Base-by-base conservation (phyloP, 2,888 invertebrate species). In the Harpalus rubripes region DNA sequence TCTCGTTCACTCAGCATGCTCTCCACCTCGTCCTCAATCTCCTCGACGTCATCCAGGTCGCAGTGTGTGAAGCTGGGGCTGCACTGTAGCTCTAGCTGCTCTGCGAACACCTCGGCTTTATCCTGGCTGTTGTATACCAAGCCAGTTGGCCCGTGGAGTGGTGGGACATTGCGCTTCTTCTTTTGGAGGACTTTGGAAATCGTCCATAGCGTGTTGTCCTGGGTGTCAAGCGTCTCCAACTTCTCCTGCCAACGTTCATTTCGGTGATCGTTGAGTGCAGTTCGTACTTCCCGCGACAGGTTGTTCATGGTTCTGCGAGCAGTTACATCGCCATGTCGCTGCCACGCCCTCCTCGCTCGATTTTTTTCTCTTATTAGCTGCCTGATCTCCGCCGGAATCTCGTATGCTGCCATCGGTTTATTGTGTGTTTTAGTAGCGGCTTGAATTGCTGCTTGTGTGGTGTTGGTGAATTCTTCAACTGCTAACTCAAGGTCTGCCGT, bases 321-420 rank as follows among this genome's bases (percentile, higher is more conserved):
- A 15, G 8, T 7, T 5, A 72, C 41, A 41, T 72, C 72, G 7
- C 16, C 44, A 10, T 72, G 44, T 6, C 68, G 12, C 39, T 68
- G 68, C 68, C 68, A 68, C 1, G 68, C 72, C 16, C 72, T 12
- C 10, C 44, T 41, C 0, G 41, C 8, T 15, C 39, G 15, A 44
- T 72, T n/a, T 72, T 7, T 72, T 72, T 15, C 39, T 18, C 22
- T 22, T 1, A 22, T 22, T 3, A 22, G 22, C 22, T 22, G 22
- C 22, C 22, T 22, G 22, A 22, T 22, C 22, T 22, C 22, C 22
- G 22, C 22, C 22, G 78, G 65, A 5, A 89, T 85, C 85, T 87
- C 88, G 78, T 81, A 79, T 8, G 52, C 0, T 86, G 0, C 87
- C 88, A 1, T 87, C 68, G 65, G 44, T 22, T 22, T 22, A 22